Percentiles rank a stretch among this genome's conserved stretches.
These are phyloP conservation scores for Aphaenogaster rudis DNA, from an alignment of 1,140 invertebrate species.

Conservation along the genomic window DNA sequence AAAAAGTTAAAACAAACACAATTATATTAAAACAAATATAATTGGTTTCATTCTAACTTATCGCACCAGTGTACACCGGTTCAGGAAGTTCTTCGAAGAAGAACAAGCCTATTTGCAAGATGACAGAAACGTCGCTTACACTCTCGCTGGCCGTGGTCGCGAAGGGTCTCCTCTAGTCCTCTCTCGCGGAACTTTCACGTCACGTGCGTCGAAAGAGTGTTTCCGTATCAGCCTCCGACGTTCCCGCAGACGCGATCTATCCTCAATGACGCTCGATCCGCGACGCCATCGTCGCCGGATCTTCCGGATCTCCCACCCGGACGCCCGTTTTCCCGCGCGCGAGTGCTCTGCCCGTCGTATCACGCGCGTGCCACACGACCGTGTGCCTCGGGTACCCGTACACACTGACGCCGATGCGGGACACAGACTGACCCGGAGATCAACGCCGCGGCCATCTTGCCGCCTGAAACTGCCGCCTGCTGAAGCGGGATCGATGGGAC, in stretches of 20 bases:
- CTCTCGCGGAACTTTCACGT: background rate
- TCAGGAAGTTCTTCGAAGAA: too few species aligned
- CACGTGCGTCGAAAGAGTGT: background rate
- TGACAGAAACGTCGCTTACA: background rate
- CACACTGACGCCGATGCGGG: slow-evolving; percentile 58
- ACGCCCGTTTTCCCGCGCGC: background rate
- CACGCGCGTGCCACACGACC: slow-evolving; percentile 20
- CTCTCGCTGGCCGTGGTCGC: background rate
- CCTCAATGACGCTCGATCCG: slow-evolving; percentile 15
- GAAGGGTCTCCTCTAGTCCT: background rate
- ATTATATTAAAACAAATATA: too few species aligned
- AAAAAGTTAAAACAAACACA: too few species aligned
- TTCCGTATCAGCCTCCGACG: background rate
- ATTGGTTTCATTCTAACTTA: too few species aligned
- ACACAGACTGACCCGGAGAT: slow-evolving; percentile 47
- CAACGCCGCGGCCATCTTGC: slow-evolving; percentile 69
- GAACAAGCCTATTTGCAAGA: too few species aligned
- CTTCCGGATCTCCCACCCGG: background rate
- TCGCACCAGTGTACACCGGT: too few species aligned
- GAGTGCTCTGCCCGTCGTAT: background rate
- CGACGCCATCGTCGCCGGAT: slow-evolving; percentile 7
- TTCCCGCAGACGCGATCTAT: background rate
- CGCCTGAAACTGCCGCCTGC: slow-evolving; percentile 42
- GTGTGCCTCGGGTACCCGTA: background rate
- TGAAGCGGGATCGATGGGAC: slow-evolving; percentile 41